Evolutionary conservation across 2,888 invertebrate genomes (phyloP), one percentile per base, ranked within the genome.

Genomic region (Heterodera filipjevi): DNA sequence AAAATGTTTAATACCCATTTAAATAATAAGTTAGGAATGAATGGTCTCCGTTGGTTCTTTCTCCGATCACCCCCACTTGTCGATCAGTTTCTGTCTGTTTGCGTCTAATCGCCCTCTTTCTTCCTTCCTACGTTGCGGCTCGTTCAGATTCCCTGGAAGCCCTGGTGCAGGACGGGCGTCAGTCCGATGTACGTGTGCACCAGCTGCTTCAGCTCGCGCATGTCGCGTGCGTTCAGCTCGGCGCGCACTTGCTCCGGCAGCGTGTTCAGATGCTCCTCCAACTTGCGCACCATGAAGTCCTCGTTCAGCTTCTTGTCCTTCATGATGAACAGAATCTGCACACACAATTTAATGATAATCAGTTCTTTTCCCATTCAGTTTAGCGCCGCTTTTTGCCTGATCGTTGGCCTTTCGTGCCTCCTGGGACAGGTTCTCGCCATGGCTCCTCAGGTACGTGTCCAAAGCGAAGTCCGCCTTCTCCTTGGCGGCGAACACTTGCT

Each of bases 21-120:
- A 59, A 59, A 59, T 59, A 59, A 59, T 59, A 59, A 59, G 27
- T 59, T 59, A 59, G 59, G 59, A 59, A 27, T n/a, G 59, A 12
- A 59, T 10, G n/a, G 27, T 59, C 12, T 59, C 27, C 27, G 27
- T 59, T 39, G 8, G 12, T 12, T 10, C 6, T 39, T 6, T 10
- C 39, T 10, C 39, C 6, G 39, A 39, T 39, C 39, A 39, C 39
- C 10, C 5, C 39, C 10, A 39, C 27, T 53, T 16, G 22, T 53
- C 59, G 59, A 59, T 59, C 59, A 59, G 5, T 59, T 59, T 49
- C 19, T 12, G 49, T 49, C 49, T 3, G 16, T 49, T 16, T 16
- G 49, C 10, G 19, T 49, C 49, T 3, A 14, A 1, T 49, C 49
- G 39, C 39, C 39, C 39, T 12, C 39, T 39, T 39, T 39, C 39